Evolutionary conservation across 2,888 invertebrate species (phyloP).

Genomic region (Caenorhabditis sp.): DNA sequence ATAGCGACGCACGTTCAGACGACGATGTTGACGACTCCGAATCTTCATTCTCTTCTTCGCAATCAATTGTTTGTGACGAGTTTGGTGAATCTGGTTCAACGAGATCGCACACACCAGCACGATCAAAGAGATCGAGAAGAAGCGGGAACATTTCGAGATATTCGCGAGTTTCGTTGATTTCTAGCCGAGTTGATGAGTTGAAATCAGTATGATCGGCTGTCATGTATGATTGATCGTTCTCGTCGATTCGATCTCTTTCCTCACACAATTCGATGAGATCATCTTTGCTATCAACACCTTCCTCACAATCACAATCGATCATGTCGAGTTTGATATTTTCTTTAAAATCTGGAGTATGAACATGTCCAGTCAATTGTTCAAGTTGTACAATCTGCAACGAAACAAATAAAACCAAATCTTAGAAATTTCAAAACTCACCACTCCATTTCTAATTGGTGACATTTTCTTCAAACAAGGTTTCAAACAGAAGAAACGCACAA

Average conservation of each 20-base stretch:
- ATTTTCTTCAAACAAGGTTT: constrained; percentile 14
- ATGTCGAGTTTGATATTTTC: background rate
- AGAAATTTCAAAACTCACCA: background rate
- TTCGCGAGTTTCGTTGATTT: constrained; percentile 17
- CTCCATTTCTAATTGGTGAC: background rate
- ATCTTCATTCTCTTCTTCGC: constrained; percentile 3
- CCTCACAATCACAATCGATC: background rate
- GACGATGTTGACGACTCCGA: background rate
- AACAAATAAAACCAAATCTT: background rate
- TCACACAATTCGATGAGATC: background rate
- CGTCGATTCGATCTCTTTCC: background rate
- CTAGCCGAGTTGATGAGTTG: background rate
- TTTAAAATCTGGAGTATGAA: background rate
- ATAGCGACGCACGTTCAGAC: constrained; percentile 1
- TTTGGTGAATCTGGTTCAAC: background rate
- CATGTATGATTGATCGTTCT: background rate
- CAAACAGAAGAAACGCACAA: constrained; percentile 20
- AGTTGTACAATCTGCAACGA: constrained; percentile 25
- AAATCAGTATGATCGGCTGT: constrained; percentile 15
- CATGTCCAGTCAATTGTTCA: constrained; percentile 31
- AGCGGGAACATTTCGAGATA: constrained; percentile 33
- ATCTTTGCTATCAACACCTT: background rate
- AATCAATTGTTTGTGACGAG: background rate
- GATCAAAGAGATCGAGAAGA: constrained; percentile 9
- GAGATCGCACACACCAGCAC: constrained; percentile 5